Base-by-base conservation (phyloP, 2,888 invertebrate genomes). In the Cerastis leucographa region DNA sequence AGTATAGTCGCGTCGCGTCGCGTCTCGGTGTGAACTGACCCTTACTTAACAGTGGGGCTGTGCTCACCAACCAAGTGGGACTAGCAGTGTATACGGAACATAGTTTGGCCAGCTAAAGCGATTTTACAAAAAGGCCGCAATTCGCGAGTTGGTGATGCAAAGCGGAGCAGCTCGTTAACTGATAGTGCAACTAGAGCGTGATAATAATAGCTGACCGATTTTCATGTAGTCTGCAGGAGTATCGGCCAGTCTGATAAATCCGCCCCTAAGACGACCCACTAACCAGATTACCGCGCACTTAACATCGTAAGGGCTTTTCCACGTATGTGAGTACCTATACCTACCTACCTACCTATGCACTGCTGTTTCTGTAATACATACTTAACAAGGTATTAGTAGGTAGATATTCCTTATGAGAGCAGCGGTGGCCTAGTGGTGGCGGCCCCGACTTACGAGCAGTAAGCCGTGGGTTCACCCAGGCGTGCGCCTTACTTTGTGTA, bases 111-210 rank as follows among this genome's bases (percentile, higher is more conserved):
- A 56, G 54, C 11, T 7, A 54, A 29, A 64, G 11, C 11, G 1
- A 49, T 35, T 44, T 65, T 62, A 17, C 11, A 40, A 22, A 25
- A 29, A 29, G 8, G 17, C 25, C 11, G 25, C 54, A 11, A 65
- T 71, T 17, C 22, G n/a, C 49, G 35, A 22, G 14, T 35, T 25
- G 22, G 22, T n/a, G 46, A 56, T 29, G 25, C 42, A 54, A 74
- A 29, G 51, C 46, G 14, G 35, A 40, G 6, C 19, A 54, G 22
- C 42, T 78, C 40, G 40, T 51, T 19, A 73, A 78, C 62, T 51
- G 73, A 67, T 78, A 56, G 29, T 19, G 35, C 11, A 65, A 64
- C 56, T 79, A 59, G 80, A 49, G 49, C 68, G 44, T 17, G 62
- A n/a, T 64, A 1, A 5, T 74, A 44, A 51, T 72, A 75, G 29